These are phyloP conservation scores for Phalanger gymnotis DNA, from an alignment of 2,797 vertebrate species.

Conservation along the genomic window DNA sequence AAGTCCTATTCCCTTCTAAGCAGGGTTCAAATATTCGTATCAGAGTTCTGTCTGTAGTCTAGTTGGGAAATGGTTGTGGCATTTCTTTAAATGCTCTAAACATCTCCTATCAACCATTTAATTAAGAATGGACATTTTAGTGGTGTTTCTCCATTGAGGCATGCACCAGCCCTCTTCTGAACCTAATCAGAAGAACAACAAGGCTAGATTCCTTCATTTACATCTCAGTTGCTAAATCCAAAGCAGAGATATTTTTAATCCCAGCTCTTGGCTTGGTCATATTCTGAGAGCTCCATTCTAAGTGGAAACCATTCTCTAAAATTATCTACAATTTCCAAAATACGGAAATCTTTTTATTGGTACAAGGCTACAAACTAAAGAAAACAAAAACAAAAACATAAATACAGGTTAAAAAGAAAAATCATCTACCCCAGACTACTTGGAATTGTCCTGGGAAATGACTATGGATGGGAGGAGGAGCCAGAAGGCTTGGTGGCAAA, in stretches of 20 bases:
- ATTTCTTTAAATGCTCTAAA: not conserved
- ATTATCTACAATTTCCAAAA: not conserved
- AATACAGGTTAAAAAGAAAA: not conserved
- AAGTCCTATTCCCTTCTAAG: conserved; percentile 1
- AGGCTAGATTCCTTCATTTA: not conserved
- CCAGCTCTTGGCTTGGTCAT: not conserved
- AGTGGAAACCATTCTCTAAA: not conserved
- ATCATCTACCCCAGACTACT: not conserved
- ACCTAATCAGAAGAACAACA: too few relatives aligned
- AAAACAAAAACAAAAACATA: not conserved
- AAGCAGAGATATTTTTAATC: not conserved
- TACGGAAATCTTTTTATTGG: not conserved
- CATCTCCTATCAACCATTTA: not conserved
- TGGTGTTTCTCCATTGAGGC: not conserved
- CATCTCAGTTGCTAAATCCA: not conserved
- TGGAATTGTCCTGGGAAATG: not conserved
- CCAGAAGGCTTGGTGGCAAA: not conserved
- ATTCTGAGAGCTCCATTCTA: not conserved
- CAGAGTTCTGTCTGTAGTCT: not conserved
- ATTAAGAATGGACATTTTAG: not conserved
- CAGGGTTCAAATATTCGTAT: not conserved
- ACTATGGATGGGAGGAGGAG: not conserved
- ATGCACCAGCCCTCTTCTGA: not conserved
- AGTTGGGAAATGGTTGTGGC: not conserved
- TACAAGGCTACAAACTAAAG: not conserved